A percentile compares a stretch with the other conserved stretches of the same genome.
phyloP scores from a whole-genome alignment of 2,797 vertebrate species.

The Chrysocyon brachyurus region DNA sequence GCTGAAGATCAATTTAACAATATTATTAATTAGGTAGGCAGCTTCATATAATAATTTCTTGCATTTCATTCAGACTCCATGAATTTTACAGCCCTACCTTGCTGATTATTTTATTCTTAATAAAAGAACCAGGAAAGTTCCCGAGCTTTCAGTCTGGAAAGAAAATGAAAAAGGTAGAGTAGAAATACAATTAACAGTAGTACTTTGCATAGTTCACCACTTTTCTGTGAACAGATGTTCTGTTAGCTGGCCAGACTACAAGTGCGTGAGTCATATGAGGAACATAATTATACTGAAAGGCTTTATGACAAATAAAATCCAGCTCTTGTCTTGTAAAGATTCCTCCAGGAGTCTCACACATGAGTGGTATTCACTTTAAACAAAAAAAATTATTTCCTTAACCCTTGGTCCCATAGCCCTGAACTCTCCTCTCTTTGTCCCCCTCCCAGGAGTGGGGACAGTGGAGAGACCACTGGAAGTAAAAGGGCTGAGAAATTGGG shows the following conservation, averaged over 20 bases:
- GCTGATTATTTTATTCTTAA: neutral
- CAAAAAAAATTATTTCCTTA: too few species aligned
- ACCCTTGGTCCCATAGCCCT: neutral
- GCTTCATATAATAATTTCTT: conserved; percentile 19
- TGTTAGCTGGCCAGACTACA: conserved; percentile 39
- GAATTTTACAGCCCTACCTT: neutral
- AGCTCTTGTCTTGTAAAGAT: neutral
- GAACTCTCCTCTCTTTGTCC: neutral
- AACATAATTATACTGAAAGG: conserved; percentile 13
- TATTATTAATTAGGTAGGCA: neutral
- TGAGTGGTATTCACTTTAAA: fast-evolving
- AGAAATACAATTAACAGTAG: neutral
- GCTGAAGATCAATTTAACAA: conserved; percentile 7
- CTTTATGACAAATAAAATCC: conserved; percentile 38
- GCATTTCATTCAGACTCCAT: neutral
- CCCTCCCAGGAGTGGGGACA: neutral
- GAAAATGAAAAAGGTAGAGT: neutral
- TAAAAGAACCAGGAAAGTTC: neutral
- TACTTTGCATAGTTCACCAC: neutral
- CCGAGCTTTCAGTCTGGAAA: neutral
- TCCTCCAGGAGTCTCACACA: neutral
- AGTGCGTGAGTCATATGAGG: neutral
- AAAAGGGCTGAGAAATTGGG: neutral
- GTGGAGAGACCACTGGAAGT: neutral
- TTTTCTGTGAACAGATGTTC: conserved; percentile 61